These are phyloP conservation scores for Saccostrea cuccullata DNA, from an alignment of 1,140 invertebrate species.

Conservation along the genomic window DNA sequence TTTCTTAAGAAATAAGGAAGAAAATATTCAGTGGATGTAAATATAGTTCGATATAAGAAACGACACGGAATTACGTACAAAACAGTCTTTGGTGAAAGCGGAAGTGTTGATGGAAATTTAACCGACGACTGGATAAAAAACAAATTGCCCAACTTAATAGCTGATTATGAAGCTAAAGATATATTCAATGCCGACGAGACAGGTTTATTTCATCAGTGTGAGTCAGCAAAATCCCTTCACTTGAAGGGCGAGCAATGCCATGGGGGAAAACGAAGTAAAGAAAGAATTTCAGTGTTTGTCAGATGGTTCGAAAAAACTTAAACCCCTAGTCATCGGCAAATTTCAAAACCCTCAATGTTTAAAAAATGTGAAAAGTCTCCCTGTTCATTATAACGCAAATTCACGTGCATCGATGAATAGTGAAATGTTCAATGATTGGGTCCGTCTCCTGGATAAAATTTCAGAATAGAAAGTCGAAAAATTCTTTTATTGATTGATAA, in stretches of 20 bases:
- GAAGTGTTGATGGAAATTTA: not conserved
- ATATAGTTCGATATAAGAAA: not conserved
- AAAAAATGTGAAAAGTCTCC: no score
- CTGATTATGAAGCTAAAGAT: no score
- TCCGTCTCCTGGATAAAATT: no score
- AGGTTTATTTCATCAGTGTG: not conserved
- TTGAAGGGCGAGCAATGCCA: conserved; percentile 9
- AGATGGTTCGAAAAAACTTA: conserved; percentile 27
- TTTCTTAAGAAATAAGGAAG: no score
- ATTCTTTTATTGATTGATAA: not conserved
- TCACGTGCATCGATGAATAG: conserved; percentile 2
- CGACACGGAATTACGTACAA: not conserved
- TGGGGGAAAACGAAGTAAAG: conserved; percentile 8
- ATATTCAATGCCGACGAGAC: conserved; percentile 6
- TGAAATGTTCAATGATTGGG: no score
- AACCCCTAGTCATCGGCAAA: conserved; percentile 20
- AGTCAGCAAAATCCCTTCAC: not conserved
- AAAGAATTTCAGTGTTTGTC: not conserved
- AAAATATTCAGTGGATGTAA: no score
- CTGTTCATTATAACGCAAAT: conserved; percentile 2
- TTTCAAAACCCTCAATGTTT: conserved; percentile 13
- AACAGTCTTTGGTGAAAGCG: not conserved
- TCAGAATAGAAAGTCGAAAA: not conserved
- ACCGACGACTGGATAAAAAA: not conserved
- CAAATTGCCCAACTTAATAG: not conserved